Percentiles rank a stretch among this genome's conserved stretches.
Conservation (phyloP, 2,888 invertebrate genomes). For the Artemia sinica region DNA sequence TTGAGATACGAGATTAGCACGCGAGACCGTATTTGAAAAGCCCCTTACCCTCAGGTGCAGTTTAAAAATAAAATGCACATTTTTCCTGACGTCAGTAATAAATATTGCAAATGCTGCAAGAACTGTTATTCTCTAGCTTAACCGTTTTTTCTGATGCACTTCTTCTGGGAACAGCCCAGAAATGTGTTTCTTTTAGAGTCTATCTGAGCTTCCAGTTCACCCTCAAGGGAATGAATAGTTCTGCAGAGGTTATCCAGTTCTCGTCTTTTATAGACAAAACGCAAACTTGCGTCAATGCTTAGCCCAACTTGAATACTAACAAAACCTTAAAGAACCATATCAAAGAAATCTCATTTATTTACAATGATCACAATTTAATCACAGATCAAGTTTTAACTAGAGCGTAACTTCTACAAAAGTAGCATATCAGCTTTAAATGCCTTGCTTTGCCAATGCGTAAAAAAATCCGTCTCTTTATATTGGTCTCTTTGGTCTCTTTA, state of each 20-base stretch:
- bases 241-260: neutral
- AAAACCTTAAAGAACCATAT: neutral
- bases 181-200: constrained; percentile 5
- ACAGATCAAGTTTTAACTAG: no score
- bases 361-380: no score
- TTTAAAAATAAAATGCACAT: neutral
- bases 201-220: constrained; percentile 6
- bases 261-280: neutral
- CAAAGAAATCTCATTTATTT: no score
- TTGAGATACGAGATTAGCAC: no score
- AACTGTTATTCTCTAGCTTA: constrained; percentile 1
- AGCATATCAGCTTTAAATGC: no score
- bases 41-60: neutral
- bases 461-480: no score
- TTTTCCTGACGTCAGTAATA: constrained; percentile 6
- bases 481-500: no score
- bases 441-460: no score
- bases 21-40: no score
- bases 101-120: constrained; percentile 6
- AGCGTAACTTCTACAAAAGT: no score
- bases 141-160: constrained; percentile 7
- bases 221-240: constrained; percentile 9
- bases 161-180: constrained; percentile 3
- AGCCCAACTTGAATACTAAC: neutral
- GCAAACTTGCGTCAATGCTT: neutral